Evolutionary conservation across 2,797 vertebrate species (phyloP).

Genomic region (Gallirallus australis): DNA sequence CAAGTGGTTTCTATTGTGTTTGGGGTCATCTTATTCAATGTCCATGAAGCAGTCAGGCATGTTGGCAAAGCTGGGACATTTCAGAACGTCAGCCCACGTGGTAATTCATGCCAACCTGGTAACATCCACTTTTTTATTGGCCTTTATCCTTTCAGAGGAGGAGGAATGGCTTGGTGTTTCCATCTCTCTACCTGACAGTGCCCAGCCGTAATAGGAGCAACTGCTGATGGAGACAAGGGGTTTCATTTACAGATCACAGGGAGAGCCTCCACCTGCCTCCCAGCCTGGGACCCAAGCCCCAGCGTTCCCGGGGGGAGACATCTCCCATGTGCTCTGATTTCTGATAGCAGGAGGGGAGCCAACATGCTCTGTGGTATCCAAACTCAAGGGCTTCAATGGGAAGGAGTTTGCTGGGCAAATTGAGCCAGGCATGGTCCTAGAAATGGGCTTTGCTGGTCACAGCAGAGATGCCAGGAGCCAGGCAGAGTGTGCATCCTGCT

Average conservation of each 20-base stretch:
- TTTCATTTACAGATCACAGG: not conserved
- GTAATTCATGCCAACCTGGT: conserved; percentile 26
- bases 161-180: not conserved
- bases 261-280: not conserved
- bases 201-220: not conserved
- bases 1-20: conserved; percentile 1
- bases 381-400: accelerated
- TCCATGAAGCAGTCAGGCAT: not conserved
- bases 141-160: conserved; percentile 16
- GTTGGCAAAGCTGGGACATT: conserved; percentile 20
- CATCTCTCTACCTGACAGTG: not conserved
- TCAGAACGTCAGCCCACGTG: not conserved
- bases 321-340: accelerated
- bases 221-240: not conserved
- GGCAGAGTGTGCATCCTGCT: accelerated
- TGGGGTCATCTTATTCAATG: not conserved
- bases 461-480: accelerated
- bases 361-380: accelerated
- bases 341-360: not conserved
- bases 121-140: not conserved
- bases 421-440: not conserved
- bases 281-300: not conserved
- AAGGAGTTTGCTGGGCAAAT: not conserved
- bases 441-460: not conserved
- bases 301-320: accelerated